Base-by-base conservation (phyloP, 35 echinoderm and acorn worm genomes). In the Heliocidaris erythrogramma region DNA sequence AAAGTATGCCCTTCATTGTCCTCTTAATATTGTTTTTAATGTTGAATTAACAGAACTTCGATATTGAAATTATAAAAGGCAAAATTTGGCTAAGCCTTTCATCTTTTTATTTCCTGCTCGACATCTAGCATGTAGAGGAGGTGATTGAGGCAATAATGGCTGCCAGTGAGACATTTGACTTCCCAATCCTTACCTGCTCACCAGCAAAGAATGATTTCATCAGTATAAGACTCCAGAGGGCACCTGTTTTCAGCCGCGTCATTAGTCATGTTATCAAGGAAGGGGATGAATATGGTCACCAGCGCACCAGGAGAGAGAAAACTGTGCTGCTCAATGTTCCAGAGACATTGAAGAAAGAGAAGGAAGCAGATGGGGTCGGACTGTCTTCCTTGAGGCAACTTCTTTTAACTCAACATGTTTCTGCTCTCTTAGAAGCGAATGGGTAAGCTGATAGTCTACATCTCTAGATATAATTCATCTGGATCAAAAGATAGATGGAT, bases 361-460 rank as follows among this genome's bases (percentile, higher is more conserved):
- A 48, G 18, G 18, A 89, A 7, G 24, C 3, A 21, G 47, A 89
- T 48, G 87, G 87, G 47, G 5, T 47, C 10, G 47, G 87, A 0
- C 18, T 89, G 87, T 32, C 87, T 14, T 32, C 87, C 30, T 16
- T 89, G 47, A 32, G 87, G 24, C 87, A 89, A 48, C 31, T 8
- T 89, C 87, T 89, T 32, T 32, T 89, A 32, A 31, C 87, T 48
- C 87, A 89, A 48, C 87, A 89, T 89, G 87, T 89, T 2, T 89
- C 87, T 47, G 87, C 87, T 48, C 87, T 89, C 24, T n/a, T 89
- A 17, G 32, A 89, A 89, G 87, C 87, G 16, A 32, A 89, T 89
- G 87, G 87, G 87, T 89, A 48, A 89, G 31, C 21, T 32, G 30
- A 27, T 71, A 78, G 5, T 56, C 14, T 10, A 11, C 52, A 27